A percentile compares a stretch with the other conserved stretches of the same genome.
Evolutionary conservation across 2,113 vertebrate genomes (phyloP).

Genomic region (Trogon melanurus): DNA sequence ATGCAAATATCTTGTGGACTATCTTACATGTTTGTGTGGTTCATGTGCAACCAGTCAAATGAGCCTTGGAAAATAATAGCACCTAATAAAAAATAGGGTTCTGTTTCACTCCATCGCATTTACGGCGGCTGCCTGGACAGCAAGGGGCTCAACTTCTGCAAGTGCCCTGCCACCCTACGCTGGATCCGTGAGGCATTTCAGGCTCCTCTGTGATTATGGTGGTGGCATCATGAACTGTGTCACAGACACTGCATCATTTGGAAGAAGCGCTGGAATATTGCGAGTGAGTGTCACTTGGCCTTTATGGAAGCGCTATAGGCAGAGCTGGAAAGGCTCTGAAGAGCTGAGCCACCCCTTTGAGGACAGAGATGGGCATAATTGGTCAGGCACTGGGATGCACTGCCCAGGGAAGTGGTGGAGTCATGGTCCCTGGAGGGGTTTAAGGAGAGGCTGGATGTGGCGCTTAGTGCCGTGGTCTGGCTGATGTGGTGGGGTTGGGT

Average conservation of each 20-base stretch:
- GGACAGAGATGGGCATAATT: not conserved
- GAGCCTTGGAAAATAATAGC: not conserved
- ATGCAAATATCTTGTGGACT: not conserved
- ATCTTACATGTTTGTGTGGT: not conserved
- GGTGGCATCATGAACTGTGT: not conserved
- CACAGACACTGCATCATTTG: not conserved
- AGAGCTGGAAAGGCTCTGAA: not conserved
- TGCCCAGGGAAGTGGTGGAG: no score
- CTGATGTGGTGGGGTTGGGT: no score
- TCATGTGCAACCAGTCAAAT: not conserved
- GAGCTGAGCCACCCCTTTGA: not conserved
- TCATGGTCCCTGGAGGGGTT: no score
- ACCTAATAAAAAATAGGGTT: not conserved
- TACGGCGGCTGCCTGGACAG: not conserved
- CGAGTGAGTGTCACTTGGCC: not conserved
- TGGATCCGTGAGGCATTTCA: not conserved
- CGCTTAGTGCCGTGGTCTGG: no score
- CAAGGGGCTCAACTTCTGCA: not conserved
- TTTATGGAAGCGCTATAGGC: not conserved
- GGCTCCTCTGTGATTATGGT: not conserved
- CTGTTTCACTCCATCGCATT: conserved; percentile 7
- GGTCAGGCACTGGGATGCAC: no score
- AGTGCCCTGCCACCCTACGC: not conserved
- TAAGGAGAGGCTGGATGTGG: no score
- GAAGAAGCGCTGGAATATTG: not conserved